Percentiles rank a stretch among this genome's conserved stretches.
Evolutionary conservation across 2,888 invertebrate species (phyloP).

Genomic region (Argyresthia goedartella): DNA sequence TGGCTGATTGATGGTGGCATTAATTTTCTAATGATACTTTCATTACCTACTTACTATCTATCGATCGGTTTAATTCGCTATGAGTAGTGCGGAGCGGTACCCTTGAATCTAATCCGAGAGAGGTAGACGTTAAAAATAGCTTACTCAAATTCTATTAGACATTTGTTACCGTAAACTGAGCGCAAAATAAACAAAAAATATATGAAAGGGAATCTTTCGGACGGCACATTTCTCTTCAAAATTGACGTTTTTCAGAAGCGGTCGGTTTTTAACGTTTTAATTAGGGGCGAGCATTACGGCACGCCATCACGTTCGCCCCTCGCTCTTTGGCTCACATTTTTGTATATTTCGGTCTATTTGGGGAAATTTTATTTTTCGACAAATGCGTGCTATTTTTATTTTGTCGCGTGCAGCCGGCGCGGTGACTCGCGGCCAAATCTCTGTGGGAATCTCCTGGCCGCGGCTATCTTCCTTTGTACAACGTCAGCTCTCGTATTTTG

Average conservation of each 20-base stretch:
- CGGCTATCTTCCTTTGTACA: conserved; percentile 13
- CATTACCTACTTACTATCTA: not conserved
- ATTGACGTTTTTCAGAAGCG: conserved; percentile 68
- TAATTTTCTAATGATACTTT: conserved; percentile 3
- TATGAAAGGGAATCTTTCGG: conserved; percentile 60
- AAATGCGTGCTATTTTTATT: conserved; percentile 63
- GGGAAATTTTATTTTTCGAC: conserved; percentile 70
- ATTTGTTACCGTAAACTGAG: conserved; percentile 37
- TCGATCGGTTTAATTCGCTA: not conserved
- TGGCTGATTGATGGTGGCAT: conserved; percentile 1
- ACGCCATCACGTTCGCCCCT: conserved; percentile 66
- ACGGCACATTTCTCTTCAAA: conserved; percentile 69
- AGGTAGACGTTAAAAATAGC: not conserved
- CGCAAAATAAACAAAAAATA: conserved; percentile 51
- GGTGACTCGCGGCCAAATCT: conserved; percentile 55
- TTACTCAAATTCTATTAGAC: conserved; percentile 9
- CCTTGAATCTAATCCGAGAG: no score
- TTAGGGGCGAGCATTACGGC: conserved; percentile 71
- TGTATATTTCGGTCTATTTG: conserved; percentile 70
- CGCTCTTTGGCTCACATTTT: conserved; percentile 64
- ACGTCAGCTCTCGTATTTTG: not conserved
- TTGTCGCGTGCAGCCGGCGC: conserved; percentile 64
- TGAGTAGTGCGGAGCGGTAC: no score
- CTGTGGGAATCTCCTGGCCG: conserved; percentile 61
- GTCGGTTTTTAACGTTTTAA: conserved; percentile 71